Conservation (phyloP, 2,113 vertebrate genomes). For the human region DNA sequence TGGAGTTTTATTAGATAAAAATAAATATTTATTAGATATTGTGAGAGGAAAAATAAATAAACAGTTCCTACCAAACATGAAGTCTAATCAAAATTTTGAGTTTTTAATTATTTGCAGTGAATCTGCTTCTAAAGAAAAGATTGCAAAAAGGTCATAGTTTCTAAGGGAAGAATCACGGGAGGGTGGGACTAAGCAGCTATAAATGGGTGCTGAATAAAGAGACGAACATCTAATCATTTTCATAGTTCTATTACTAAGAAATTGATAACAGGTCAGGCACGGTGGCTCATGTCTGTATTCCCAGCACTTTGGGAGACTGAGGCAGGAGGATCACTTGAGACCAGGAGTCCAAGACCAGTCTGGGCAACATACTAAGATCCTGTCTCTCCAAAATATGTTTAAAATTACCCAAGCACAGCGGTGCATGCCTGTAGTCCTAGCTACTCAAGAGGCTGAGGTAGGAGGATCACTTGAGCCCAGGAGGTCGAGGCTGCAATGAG, state of each 20-base stretch:
- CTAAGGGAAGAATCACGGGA: neutral
- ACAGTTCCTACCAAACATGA: neutral
- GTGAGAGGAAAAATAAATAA: conserved; percentile 47
- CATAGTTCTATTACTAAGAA: neutral
- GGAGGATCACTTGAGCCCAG: too few species aligned
- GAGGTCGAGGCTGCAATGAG: too few species aligned
- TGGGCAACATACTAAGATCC: too few species aligned
- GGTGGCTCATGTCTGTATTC: too few species aligned
- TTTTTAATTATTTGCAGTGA: conserved; percentile 36
- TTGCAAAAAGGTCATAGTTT: neutral
- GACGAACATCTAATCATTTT: neutral
- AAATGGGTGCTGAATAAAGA: neutral
- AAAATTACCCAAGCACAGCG: too few species aligned
- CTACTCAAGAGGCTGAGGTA: too few species aligned
- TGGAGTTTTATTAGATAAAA: neutral
- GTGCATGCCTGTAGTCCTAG: too few species aligned
- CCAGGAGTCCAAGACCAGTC: too few species aligned
- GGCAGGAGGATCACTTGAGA: too few species aligned
- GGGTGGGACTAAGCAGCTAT: neutral
- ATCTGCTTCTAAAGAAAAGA: neutral
- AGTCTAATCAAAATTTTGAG: conserved; percentile 31
- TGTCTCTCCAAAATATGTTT: too few species aligned
- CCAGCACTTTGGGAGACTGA: too few species aligned
- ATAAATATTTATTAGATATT: neutral
- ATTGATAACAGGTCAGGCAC: neutral